Conservation (phyloP, 1,140 invertebrate species). For the Lineus longissimus region DNA sequence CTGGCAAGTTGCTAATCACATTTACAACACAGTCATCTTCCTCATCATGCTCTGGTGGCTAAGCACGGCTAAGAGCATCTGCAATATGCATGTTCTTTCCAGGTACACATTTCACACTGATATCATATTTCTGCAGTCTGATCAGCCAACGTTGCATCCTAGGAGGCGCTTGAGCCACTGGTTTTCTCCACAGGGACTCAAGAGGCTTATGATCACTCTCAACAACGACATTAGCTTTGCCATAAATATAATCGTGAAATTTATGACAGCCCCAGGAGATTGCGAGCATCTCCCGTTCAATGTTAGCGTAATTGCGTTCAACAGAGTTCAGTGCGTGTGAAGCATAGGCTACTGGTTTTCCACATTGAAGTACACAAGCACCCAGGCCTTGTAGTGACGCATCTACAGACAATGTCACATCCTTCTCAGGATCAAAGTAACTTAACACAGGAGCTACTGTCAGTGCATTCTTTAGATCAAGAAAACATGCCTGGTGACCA, state of each 20-base stretch:
- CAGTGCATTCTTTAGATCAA: slow-evolving; percentile 17
- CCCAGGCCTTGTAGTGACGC: slow-evolving; percentile 52
- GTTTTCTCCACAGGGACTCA: slow-evolving; percentile 37
- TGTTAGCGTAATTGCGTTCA: slow-evolving; percentile 49
- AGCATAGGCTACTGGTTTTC: slow-evolving; percentile 26
- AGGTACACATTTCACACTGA: slow-evolving; percentile 47
- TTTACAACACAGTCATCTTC: not conserved
- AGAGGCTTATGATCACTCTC: slow-evolving; percentile 47
- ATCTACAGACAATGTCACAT: slow-evolving; percentile 37
- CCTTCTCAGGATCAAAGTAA: slow-evolving; percentile 23
- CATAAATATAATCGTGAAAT: slow-evolving; percentile 29
- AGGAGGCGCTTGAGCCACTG: slow-evolving; percentile 14
- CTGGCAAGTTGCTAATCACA: not conserved
- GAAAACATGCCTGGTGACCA: slow-evolving; percentile 20
- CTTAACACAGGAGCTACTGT: slow-evolving; percentile 17
- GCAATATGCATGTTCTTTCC: slow-evolving; percentile 47
- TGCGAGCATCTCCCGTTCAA: slow-evolving; percentile 49
- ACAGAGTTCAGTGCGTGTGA: slow-evolving; percentile 46
- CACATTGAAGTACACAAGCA: slow-evolving; percentile 35
- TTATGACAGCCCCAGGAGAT: slow-evolving; percentile 35
- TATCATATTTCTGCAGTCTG: slow-evolving; percentile 49
- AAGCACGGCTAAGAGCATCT: slow-evolving; percentile 33
- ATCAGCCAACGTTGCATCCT: slow-evolving; percentile 50
- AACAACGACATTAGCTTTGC: slow-evolving; percentile 33
- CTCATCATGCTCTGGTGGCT: not conserved